Evolutionary conservation across 2,113 vertebrate genomes (phyloP).

Genomic region (Nestor notabilis): DNA sequence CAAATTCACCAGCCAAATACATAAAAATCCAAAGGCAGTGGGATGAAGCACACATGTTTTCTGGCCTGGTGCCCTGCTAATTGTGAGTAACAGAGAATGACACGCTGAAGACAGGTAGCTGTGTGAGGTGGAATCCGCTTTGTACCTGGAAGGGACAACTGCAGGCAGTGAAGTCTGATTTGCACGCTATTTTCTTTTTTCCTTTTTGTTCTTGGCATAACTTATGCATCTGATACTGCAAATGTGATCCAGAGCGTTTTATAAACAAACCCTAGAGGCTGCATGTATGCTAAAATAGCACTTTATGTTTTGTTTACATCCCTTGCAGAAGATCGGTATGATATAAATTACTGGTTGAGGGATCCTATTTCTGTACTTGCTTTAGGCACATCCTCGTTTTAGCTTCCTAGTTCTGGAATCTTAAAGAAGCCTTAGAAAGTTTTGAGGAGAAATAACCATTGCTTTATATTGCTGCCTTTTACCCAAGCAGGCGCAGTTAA

Average conservation of each 20-base stretch:
- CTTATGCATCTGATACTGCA: neutral
- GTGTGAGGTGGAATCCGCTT: neutral
- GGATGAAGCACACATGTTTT: neutral
- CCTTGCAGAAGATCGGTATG: neutral
- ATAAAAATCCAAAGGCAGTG: neutral
- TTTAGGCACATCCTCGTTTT: neutral
- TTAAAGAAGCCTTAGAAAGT: neutral
- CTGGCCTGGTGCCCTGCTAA: neutral
- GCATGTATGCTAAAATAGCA: neutral
- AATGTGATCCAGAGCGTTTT: neutral
- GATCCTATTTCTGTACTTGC: constrained; percentile 4
- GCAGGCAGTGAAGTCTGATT: neutral
- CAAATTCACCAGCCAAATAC: neutral
- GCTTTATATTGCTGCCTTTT: neutral
- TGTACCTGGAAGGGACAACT: neutral
- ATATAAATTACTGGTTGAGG: neutral
- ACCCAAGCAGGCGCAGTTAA: neutral
- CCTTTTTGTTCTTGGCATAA: neutral
- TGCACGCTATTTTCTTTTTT: neutral
- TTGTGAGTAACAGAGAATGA: neutral
- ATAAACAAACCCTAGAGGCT: constrained; percentile 17
- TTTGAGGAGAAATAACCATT: neutral
- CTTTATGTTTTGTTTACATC: constrained; percentile 20
- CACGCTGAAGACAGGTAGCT: neutral
- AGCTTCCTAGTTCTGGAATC: neutral